Evolutionary conservation across 2,113 vertebrate species (phyloP).

Genomic region (Upupa epops): DNA sequence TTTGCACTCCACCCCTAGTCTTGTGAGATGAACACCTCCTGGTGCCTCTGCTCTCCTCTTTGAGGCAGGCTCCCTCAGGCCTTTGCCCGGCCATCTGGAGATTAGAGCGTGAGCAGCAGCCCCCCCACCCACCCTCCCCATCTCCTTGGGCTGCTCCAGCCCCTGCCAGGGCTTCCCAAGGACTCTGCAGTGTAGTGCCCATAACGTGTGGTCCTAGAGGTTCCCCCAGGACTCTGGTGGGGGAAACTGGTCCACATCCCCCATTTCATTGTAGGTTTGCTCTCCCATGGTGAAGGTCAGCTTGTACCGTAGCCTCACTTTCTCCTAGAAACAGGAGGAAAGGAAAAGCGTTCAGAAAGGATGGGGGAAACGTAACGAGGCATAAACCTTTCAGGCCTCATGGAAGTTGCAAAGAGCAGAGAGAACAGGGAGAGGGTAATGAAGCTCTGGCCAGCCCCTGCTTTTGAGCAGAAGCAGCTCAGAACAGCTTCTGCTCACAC

Average conservation of each 20-base stretch:
- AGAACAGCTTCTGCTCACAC: neutral
- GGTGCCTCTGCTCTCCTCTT: slow-evolving; percentile 25
- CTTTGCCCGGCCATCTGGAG: neutral
- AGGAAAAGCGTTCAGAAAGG: neutral
- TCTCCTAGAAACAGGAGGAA: slow-evolving; percentile 81
- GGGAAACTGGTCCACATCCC: slow-evolving; percentile 94
- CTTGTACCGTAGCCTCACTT: slow-evolving; percentile 94
- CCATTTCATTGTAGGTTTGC: slow-evolving; percentile 88
- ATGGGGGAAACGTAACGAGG: neutral
- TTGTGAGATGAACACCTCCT: neutral
- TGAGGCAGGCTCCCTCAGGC: neutral
- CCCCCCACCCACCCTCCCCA: neutral
- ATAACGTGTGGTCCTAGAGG: slow-evolving; percentile 74
- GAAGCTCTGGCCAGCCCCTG: neutral
- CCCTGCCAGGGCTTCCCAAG: neutral
- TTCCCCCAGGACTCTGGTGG: slow-evolving; percentile 89
- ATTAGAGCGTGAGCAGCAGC: slow-evolving; percentile 6
- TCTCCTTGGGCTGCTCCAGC: slow-evolving; percentile 22
- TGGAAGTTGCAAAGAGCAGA: neutral
- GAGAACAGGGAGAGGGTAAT: neutral
- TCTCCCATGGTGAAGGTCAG: slow-evolving; percentile 91
- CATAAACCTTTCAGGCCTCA: neutral
- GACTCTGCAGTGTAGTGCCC: slow-evolving; percentile 25
- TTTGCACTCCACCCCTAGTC: neutral
- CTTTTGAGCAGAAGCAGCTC: too few species aligned